phyloP scores from a whole-genome alignment of 2,113 vertebrate genomes.

The Ellobius talpinus region DNA sequence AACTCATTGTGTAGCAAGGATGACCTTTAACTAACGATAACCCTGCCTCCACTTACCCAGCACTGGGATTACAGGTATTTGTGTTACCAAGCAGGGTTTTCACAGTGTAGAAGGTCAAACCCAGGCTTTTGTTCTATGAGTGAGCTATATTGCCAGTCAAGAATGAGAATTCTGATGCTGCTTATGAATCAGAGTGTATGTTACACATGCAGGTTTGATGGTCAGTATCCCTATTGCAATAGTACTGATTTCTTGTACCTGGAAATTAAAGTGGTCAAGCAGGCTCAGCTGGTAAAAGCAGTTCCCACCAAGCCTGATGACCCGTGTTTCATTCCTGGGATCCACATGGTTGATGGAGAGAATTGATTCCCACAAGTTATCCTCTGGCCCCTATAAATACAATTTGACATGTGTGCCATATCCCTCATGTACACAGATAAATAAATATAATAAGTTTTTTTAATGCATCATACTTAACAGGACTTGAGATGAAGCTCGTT shows the following conservation, averaged over 20 bases:
- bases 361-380: background rate
- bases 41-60: background rate
- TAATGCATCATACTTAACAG: background rate
- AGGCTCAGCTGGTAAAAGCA: background rate
- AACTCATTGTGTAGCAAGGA: background rate
- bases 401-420: no score
- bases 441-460: background rate
- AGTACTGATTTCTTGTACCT: background rate
- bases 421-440: background rate
- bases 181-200: background rate
- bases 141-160: background rate
- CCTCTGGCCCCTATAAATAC: background rate
- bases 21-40: background rate
- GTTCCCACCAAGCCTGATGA: background rate
- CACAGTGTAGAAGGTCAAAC: background rate
- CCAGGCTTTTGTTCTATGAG: background rate
- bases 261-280: background rate
- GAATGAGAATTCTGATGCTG: no score
- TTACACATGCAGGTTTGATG: background rate
- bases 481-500: no score
- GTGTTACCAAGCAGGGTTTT: background rate
- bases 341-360: background rate
- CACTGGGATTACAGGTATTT: background rate
- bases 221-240: background rate
- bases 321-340: background rate